Evolutionary conservation across 2,888 invertebrate species (phyloP).

Genomic region (Tipula helvola): DNA sequence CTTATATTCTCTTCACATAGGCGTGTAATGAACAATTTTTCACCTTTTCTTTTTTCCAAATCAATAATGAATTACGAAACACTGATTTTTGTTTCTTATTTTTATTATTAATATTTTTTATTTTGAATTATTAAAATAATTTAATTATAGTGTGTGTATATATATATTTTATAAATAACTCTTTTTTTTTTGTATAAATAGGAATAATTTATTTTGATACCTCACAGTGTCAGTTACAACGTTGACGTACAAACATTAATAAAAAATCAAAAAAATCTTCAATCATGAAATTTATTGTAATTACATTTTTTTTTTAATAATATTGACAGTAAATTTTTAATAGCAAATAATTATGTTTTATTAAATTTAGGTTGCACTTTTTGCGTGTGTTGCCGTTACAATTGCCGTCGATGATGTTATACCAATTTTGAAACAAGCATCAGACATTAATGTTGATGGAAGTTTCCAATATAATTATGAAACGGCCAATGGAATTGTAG

Average conservation of each 20-base stretch:
- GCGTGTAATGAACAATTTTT: background rate
- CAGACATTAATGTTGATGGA: background rate
- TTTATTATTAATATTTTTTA: background rate
- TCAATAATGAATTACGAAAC: background rate
- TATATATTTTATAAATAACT: background rate
- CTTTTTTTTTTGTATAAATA: background rate
- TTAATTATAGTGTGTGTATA: background rate
- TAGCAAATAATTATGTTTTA: background rate
- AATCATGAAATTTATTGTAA: background rate
- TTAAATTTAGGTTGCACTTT: background rate
- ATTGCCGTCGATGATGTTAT: background rate
- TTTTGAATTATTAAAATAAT: background rate
- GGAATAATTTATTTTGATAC: background rate
- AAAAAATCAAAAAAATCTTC: background rate
- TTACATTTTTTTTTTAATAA: background rate
- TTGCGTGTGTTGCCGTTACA: background rate
- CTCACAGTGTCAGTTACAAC: background rate
- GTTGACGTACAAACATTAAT: background rate
- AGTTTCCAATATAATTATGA: background rate
- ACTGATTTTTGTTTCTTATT: background rate
- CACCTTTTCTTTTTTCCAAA: background rate
- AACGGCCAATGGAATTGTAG: constrained; percentile 4
- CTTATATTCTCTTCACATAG: background rate
- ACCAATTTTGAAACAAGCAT: background rate
- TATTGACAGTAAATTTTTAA: background rate